These are phyloP conservation scores for Drosophila longiperda DNA, from an alignment of 2,888 invertebrate genomes.

Conservation along the genomic window DNA sequence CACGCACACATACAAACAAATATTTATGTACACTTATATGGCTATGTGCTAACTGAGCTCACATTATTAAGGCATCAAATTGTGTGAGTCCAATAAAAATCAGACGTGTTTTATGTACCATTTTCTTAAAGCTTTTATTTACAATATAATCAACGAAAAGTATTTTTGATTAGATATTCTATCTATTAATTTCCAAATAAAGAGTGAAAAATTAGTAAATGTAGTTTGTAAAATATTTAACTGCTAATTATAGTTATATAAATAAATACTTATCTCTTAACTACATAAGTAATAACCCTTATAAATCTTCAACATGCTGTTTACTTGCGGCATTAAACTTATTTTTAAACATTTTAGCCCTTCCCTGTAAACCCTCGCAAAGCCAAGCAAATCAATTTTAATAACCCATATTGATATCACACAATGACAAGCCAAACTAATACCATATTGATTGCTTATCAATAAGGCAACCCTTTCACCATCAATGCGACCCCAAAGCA, in stretches of 20 bases:
- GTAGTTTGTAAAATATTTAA: background rate
- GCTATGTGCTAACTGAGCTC: conserved; percentile 1
- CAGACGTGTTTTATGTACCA: background rate
- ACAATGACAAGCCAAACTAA: conserved; percentile 75
- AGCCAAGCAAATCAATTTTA: conserved; percentile 54
- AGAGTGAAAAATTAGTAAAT: background rate
- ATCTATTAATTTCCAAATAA: background rate
- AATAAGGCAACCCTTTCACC: conserved; percentile 55
- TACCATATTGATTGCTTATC: conserved; percentile 76
- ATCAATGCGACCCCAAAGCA: conserved; percentile 38
- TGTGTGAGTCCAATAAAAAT: conserved; percentile 6
- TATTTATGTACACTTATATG: background rate
- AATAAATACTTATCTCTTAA: background rate
- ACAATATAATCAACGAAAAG: background rate
- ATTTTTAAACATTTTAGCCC: background rate
- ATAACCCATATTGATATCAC: conserved; percentile 63
- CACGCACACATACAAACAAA: background rate
- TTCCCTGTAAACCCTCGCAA: conserved; percentile 5
- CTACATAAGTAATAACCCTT: background rate
- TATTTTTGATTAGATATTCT: background rate
- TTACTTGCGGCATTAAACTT: background rate
- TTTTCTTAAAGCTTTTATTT: background rate
- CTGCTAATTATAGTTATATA: background rate
- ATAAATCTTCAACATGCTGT: background rate
- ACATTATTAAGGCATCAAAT: conserved; percentile 34